phyloP scores from a whole-genome alignment of 2,113 vertebrate genomes.

The Labeo rohita region DNA sequence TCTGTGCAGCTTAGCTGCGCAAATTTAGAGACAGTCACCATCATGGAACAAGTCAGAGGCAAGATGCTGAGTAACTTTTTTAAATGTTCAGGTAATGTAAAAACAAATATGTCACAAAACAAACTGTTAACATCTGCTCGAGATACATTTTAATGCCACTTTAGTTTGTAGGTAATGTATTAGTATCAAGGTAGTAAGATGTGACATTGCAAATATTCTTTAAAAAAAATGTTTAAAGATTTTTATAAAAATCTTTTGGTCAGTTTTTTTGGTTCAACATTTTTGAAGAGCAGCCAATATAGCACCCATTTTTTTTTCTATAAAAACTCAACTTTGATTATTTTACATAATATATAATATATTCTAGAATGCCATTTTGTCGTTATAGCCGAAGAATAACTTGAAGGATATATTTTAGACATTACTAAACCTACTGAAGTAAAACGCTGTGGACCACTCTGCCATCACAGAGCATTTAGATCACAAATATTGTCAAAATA shows the following conservation, averaged over 20 bases:
- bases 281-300: neutral
- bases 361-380: neutral
- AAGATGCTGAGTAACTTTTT: constrained; percentile 42
- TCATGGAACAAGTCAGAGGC: neutral
- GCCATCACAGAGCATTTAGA: neutral
- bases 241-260: too few relatives aligned
- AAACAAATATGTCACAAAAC: neutral
- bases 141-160: neutral
- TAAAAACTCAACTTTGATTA: neutral
- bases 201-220: too few relatives aligned
- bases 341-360: neutral
- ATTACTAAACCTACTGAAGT: neutral
- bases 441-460: neutral
- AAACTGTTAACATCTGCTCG: neutral
- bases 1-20: constrained; percentile 10
- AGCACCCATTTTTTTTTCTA: neutral
- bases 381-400: neutral
- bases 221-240: too few relatives aligned
- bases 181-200: neutral
- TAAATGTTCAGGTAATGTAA: constrained; percentile 2
- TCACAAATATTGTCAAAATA: neutral
- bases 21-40: constrained; percentile 7
- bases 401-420: neutral
- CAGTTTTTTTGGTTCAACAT: neutral
- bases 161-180: neutral